Base-by-base conservation (phyloP, 1,140 invertebrate genomes). In the Cotesia glomerata region DNA sequence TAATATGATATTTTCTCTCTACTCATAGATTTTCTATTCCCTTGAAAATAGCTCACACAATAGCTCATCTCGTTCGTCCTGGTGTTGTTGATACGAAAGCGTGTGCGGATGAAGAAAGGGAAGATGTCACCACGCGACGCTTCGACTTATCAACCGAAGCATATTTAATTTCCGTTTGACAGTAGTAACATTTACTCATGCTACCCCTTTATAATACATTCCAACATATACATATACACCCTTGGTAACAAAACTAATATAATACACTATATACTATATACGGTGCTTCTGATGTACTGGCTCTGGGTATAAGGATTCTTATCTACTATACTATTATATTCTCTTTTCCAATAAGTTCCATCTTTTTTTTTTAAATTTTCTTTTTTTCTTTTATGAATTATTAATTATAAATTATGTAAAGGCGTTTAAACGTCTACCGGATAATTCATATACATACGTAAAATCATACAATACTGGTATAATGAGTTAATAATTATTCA, bases 131-230 rank as follows among this genome's bases (percentile, higher is more conserved):
- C 11, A 18, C 59, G 75, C 81, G 69, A 75, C 81, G 64, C 63
- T 45, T 67, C 83, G 82, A 87, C 85, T 87, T 87, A 87, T 87
- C 85, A 84, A 84, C 81, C 81, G 81, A 85, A 85, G 85, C 85
- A 86, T 87, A 87, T 87, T 87, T 87, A 87, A 87, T 87, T 87
- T 87, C 86, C 86, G 86, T 82, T 85, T 79, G 81, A 81, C 79
- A 75, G 76, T 78, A 14, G 56, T 5, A 77, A 79, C 77, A 71
- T 62, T 45, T 52, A 3, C 69, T 58, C 39, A 34, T 66, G 9
- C 69, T 39, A 35, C 45, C 52, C 69, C 56, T 18, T 73, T 49
- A 16, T 14, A 18, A 32, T 49, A 16, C 62, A 14, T 13, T 5
- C 18, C 34, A 49, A 32, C 11, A 59, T 62, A 51, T 45, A 63